Evolutionary conservation across 2,113 vertebrate genomes (phyloP).

Genomic region (Asarcornis scutulata): DNA sequence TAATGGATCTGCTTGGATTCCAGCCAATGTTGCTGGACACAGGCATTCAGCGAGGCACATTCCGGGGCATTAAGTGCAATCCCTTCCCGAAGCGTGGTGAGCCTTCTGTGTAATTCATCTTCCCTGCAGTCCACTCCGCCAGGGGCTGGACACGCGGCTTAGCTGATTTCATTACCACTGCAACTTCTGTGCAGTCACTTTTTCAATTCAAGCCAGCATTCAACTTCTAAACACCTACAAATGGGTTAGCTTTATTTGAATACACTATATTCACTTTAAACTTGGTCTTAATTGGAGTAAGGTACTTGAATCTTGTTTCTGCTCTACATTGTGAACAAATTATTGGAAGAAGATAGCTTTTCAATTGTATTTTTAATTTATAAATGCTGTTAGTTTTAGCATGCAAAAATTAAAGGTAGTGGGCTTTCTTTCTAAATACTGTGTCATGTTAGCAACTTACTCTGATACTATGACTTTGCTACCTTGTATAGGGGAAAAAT

Average conservation of each 20-base stretch:
- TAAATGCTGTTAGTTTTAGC: rapidly evolving
- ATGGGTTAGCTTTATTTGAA: background rate
- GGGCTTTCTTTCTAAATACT: background rate
- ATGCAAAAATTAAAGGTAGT: background rate
- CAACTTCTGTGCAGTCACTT: background rate
- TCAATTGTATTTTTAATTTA: background rate
- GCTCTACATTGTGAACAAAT: background rate
- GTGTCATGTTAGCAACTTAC: background rate
- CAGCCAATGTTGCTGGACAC: background rate
- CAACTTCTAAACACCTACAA: background rate
- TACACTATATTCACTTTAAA: background rate
- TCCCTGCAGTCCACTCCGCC: background rate
- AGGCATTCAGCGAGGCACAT: slow-evolving; percentile 19
- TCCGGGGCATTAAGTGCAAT: slow-evolving; percentile 39
- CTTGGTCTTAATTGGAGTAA: background rate
- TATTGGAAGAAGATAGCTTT: background rate
- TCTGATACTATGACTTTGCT: background rate
- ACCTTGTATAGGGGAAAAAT: background rate
- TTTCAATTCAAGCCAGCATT: background rate
- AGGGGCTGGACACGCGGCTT: background rate
- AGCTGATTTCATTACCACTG: background rate
- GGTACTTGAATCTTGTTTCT: background rate
- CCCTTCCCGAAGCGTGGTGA: background rate
- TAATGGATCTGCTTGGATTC: slow-evolving; percentile 66
- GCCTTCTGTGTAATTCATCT: background rate